Percentiles rank a stretch among this genome's conserved stretches.
phyloP scores from a whole-genome alignment of 2,113 vertebrate genomes.

The Anhinga anhinga region DNA sequence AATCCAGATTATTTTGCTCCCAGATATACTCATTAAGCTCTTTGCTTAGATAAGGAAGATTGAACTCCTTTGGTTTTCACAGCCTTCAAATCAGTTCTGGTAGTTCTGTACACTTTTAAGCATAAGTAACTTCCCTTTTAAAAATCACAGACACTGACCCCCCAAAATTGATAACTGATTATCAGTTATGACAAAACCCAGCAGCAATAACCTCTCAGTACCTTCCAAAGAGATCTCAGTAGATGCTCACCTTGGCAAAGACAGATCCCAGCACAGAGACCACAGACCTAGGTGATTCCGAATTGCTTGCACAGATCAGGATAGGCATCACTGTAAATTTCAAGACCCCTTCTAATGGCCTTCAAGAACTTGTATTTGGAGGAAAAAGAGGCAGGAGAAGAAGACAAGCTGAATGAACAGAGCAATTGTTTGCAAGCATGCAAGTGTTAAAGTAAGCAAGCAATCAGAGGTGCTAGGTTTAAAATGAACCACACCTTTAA shows the following conservation, averaged over 20 bases:
- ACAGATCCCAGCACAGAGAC: not conserved
- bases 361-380: not conserved
- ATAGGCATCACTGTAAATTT: accelerated
- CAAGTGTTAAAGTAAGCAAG: not conserved
- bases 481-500: slow-evolving; percentile 21
- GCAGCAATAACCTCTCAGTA: not conserved
- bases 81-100: not conserved
- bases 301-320: not conserved
- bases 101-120: not conserved
- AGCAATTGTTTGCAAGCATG: not conserved
- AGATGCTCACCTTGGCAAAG: not conserved
- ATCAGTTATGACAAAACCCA: not conserved
- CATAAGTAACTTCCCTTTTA: not conserved
- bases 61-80: not conserved
- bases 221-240: not conserved
- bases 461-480: not conserved
- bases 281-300: not conserved
- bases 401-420: not conserved
- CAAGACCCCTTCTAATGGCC: accelerated
- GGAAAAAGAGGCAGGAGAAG: not conserved
- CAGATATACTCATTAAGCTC: not conserved
- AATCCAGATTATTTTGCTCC: not conserved
- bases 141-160: not conserved
- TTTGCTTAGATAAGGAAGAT: not conserved
- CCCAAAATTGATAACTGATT: not conserved